phyloP scores from a whole-genome alignment of 2,797 vertebrate species.

The Leontocebus nigricollis region DNA sequence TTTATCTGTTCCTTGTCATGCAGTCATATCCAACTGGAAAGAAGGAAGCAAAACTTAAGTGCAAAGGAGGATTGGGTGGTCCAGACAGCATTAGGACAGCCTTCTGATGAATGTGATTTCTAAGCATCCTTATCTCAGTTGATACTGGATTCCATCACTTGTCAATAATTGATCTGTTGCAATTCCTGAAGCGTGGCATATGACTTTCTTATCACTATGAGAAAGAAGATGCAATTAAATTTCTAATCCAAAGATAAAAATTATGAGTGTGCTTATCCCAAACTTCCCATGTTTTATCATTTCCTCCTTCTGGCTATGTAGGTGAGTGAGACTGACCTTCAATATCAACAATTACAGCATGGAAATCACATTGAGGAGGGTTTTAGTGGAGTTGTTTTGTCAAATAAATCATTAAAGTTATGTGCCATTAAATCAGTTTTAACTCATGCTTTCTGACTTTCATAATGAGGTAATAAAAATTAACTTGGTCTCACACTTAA shows the following conservation, averaged over 20 bases:
- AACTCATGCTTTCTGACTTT: constrained; percentile 62
- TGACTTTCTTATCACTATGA: constrained; percentile 40
- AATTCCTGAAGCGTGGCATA: neutral
- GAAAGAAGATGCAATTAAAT: constrained; percentile 55
- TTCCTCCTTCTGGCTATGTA: neutral
- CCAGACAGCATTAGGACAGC: neutral
- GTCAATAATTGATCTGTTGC: constrained; percentile 55
- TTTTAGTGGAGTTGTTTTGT: neutral
- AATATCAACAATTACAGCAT: neutral
- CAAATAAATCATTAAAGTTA: constrained; percentile 26
- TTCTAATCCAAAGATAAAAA: constrained; percentile 55
- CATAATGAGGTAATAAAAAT: constrained; percentile 38
- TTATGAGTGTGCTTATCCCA: neutral
- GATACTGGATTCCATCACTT: neutral
- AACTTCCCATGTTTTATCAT: constrained; percentile 16
- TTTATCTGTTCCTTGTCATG: neutral
- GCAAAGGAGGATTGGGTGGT: neutral
- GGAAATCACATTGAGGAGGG: neutral
- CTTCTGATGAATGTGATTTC: neutral
- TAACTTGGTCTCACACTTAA: constrained; percentile 32
- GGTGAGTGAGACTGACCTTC: neutral
- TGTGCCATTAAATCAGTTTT: neutral
- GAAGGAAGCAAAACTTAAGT: neutral
- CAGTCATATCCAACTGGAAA: neutral
- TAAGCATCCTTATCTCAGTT: constrained; percentile 30